phyloP scores from a whole-genome alignment of 2,888 invertebrate genomes.

The Anthrax anthrax region DNA sequence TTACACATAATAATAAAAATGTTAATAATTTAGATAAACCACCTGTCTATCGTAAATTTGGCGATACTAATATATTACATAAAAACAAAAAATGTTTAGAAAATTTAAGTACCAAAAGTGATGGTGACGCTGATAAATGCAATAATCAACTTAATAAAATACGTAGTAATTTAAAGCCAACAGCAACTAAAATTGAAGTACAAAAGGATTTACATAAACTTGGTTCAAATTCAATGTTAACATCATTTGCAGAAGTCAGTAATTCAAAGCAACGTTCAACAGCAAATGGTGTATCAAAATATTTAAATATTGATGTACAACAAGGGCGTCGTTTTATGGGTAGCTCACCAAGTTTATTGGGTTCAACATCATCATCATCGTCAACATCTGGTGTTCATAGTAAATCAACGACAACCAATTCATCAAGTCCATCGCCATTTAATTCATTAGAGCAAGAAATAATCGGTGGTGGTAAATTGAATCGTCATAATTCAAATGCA shows the following conservation, averaged over 20 bases:
- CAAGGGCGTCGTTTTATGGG: slow-evolving; percentile 1
- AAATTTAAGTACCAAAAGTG: background rate
- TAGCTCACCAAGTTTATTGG: background rate
- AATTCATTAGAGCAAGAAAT: slow-evolving; percentile 15
- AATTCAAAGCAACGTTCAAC: background rate
- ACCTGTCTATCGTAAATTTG: slow-evolving; percentile 13
- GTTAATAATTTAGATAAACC: slow-evolving; percentile 4
- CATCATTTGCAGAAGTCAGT: slow-evolving; percentile 12
- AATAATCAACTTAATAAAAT: background rate
- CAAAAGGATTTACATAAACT: slow-evolving; percentile 7
- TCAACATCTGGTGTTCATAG: background rate
- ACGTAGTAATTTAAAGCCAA: slow-evolving; percentile 1
- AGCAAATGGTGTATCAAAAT: slow-evolving; percentile 5
- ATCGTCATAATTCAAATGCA: slow-evolving; percentile 8
- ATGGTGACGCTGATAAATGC: background rate
- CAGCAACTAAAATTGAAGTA: slow-evolving; percentile 6
- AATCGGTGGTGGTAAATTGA: slow-evolving; percentile 9
- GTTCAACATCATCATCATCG: background rate
- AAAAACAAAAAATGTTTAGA: slow-evolving; percentile 9
- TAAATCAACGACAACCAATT: background rate
- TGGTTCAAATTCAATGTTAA: slow-evolving; percentile 9
- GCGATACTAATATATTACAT: slow-evolving; percentile 13
- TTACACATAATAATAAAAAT: background rate
- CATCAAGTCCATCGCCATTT: slow-evolving; percentile 9
- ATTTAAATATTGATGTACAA: slow-evolving; percentile 12